Base-by-base conservation (phyloP, 2,888 invertebrate genomes). In the Caenorhabditis drosophilae region DNA sequence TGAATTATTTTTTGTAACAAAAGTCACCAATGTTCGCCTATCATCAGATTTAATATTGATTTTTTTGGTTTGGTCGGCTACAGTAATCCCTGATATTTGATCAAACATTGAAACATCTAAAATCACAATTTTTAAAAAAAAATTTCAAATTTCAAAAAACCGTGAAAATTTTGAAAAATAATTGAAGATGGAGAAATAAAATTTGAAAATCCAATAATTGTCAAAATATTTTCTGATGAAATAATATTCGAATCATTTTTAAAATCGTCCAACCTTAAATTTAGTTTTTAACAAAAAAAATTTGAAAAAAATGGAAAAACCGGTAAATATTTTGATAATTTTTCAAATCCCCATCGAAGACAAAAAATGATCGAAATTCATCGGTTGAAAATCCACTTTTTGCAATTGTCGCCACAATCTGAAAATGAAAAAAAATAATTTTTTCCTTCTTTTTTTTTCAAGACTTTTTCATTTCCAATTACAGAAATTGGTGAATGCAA, bases 381-480 rank as follows among this genome's bases (percentile, higher is more conserved):
- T 62, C 62, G 16, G n/a, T 15, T 0, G 16, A 7, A 36, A 51
- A 53, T 6, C 42, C 35, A 16, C 55, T 56, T 11, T 34, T 18
- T 2, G 48, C 62, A n/a, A 56, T 22, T 1, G 49, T 57, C 18
- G 54, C 18, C 4, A 41, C n/a, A 12, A 62, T 56, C 62, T 62
- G 48, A 16, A 61, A 20, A 38, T 11, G 2, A 16, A 23, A 34
- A 35, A 18, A 31, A 9, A 22, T 16, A 35, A 40, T 20, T n/a
- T n/a, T n/a, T n/a, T n/a, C n/a, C n/a, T n/a, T n/a, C n/a, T n/a
- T n/a, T n/a, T n/a, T n/a, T n/a, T 20, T 31, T 18, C 18, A 7
- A 42, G 2, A 42, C 42, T n/a, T 42, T 22, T 23, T 42, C 42
- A 42, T n/a, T 12, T 3, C 42, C 11, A 9, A 4, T 20, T n/a